Evolutionary conservation across 2,113 vertebrate species (phyloP).

Genomic region (Hystrix cristata): DNA sequence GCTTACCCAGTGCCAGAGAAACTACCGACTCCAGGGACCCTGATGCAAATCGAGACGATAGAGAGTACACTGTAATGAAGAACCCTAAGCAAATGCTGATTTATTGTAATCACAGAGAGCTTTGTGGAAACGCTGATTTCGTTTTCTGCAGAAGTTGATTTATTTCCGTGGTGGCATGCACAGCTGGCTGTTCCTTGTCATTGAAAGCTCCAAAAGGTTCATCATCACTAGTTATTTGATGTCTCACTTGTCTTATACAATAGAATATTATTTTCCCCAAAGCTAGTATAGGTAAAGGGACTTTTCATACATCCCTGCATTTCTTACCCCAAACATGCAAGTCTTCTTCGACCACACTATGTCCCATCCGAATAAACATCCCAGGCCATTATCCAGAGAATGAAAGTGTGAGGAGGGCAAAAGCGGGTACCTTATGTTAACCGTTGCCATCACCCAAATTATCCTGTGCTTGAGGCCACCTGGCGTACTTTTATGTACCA

Average conservation of each 20-base stretch:
- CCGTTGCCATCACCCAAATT: background rate
- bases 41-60: background rate
- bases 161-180: background rate
- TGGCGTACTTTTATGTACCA: accelerated
- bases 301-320: background rate
- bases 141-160: background rate
- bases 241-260: background rate
- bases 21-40: too few relatives aligned
- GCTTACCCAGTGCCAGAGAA: background rate
- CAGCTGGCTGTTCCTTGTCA: background rate
- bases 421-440: background rate
- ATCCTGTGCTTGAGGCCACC: background rate
- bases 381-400: background rate
- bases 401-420: background rate
- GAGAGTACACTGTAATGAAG: background rate
- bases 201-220: background rate
- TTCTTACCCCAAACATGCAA: background rate
- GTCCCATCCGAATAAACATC: background rate
- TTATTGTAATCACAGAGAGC: background rate
- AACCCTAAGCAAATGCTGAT: background rate
- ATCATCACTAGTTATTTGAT: background rate
- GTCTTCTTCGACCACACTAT: background rate
- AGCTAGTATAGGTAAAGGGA: background rate
- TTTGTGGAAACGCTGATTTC: background rate
- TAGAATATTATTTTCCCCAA: background rate